Evolutionary conservation across 2,888 invertebrate genomes (phyloP).

Genomic region (Coleophora deauratella): DNA sequence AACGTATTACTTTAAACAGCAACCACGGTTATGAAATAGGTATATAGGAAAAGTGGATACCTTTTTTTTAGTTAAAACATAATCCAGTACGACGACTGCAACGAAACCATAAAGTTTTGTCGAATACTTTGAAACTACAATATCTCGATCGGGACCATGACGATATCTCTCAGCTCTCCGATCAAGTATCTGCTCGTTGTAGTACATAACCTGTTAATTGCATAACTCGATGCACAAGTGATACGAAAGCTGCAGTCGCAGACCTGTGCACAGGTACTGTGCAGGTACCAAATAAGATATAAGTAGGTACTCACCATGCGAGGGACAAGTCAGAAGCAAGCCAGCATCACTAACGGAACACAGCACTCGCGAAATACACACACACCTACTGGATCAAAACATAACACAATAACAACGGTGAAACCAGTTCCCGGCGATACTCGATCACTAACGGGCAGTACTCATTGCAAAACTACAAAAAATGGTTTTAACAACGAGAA

Average conservation of each 20-base stretch:
- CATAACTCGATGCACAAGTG: conserved; percentile 9
- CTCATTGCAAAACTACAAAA: conserved; percentile 59
- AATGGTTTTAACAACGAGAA: conserved; percentile 40
- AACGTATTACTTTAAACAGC: no score
- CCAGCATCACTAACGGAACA: conserved; percentile 47
- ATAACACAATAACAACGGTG: conserved; percentile 61
- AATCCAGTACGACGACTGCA: no score
- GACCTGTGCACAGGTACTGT: no score
- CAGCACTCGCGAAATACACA: conserved; percentile 44
- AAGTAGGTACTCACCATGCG: conserved; percentile 13
- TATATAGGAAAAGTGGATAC: no score
- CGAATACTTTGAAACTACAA: no score
- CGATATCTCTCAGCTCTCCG: no score
- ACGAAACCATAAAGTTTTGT: no score
- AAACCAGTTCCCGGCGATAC: conserved; percentile 53
- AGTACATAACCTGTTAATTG: conserved; percentile 4
- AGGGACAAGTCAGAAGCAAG: conserved; percentile 6
- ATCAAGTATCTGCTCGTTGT: no score
- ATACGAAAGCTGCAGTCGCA: conserved; percentile 1
- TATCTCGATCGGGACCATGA: no score
- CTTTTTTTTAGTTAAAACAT: no score
- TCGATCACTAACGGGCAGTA: conserved; percentile 29
- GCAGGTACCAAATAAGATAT: not conserved
- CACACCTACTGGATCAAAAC: conserved; percentile 39
- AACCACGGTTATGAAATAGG: no score